A percentile compares a stretch with the other conserved stretches of the same genome.
Conservation (phyloP, 2,113 vertebrate genomes). For the Tetrax tetrax region DNA sequence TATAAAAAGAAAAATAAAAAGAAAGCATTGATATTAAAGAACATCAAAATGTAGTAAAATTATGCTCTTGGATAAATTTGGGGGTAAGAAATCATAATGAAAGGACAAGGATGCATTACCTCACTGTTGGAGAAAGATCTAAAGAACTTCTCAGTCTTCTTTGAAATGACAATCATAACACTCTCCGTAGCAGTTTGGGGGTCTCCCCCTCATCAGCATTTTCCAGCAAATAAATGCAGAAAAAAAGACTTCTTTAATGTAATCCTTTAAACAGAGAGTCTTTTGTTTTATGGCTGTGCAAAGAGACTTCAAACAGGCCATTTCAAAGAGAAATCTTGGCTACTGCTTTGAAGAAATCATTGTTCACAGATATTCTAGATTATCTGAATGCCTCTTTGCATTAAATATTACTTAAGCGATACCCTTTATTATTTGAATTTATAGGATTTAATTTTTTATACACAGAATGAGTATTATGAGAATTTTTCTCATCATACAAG, state of each 20-base stretch:
- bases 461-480: too few relatives aligned
- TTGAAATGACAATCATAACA: constrained; percentile 42
- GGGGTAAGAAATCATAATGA: constrained; percentile 1
- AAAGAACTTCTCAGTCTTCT: constrained; percentile 43
- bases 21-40: not conserved
- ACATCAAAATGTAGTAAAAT: constrained; percentile 16
- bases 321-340: constrained; percentile 48
- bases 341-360: constrained; percentile 40
- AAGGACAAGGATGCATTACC: constrained; percentile 24
- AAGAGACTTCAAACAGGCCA: not conserved
- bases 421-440: constrained; percentile 2
- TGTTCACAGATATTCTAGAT: constrained; percentile 20
- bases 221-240: constrained; percentile 17
- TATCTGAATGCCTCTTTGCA: constrained; percentile 5
- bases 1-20: not conserved
- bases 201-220: not conserved
- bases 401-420: constrained; percentile 14
- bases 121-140: constrained; percentile 66
- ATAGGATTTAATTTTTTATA: not conserved
- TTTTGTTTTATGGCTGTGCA: constrained; percentile 40
- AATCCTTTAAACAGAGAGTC: constrained; percentile 53
- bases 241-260: not conserved
- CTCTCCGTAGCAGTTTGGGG: not conserved
- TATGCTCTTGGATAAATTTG: constrained; percentile 44
- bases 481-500: not conserved